A percentile compares a stretch with the other conserved stretches of the same genome.
These are phyloP conservation scores for Myopa tessellatipennis DNA, from an alignment of 2,888 invertebrate genomes.

Conservation along the genomic window DNA sequence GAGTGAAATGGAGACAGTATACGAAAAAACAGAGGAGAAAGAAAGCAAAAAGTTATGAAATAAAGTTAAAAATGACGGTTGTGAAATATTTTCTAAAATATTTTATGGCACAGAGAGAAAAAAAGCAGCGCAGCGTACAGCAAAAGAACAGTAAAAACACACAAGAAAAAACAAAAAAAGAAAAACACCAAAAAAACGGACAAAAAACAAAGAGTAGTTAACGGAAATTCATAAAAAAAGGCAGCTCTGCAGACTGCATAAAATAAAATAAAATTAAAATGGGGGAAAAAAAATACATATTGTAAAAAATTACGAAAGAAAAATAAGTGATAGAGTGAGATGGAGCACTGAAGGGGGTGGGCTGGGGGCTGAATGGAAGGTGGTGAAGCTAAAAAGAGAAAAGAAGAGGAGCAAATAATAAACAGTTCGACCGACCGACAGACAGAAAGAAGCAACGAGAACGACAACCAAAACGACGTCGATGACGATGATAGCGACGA, in stretches of 20 bases:
- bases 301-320: background rate
- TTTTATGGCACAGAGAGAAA: background rate
- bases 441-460: too few relatives aligned
- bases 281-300: background rate
- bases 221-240: conserved; percentile 3
- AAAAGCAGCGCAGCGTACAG: background rate
- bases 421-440: background rate
- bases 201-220: background rate
- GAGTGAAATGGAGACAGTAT: background rate
- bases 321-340: background rate
- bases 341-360: background rate
- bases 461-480: too few relatives aligned
- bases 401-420: background rate
- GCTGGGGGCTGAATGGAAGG: too few relatives aligned
- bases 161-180: background rate
- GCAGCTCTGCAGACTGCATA: background rate
- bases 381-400: background rate
- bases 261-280: background rate
- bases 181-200: too few relatives aligned
- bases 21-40: background rate
- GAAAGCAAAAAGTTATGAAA: background rate
- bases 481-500: too few relatives aligned
- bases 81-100: conserved; percentile 21
- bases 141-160: too few relatives aligned
- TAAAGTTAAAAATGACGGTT: conserved; percentile 12